Percentiles rank a stretch among this genome's conserved stretches.
phyloP scores from a whole-genome alignment of 2,113 vertebrate genomes.

The Callipepla californica region DNA sequence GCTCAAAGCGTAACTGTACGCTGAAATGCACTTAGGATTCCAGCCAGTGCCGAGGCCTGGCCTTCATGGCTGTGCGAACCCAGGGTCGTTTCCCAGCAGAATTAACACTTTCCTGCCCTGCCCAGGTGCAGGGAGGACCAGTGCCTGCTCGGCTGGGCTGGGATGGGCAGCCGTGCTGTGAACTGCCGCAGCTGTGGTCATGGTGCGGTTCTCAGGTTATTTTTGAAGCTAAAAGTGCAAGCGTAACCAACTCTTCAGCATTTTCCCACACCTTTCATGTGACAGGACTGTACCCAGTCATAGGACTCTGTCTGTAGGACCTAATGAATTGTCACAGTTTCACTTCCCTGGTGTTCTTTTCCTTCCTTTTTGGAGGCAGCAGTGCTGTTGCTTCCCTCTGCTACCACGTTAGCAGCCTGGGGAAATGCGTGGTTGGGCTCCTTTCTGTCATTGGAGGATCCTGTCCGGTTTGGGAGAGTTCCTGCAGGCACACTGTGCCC shows the following conservation, averaged over 20 bases:
- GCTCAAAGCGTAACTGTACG: background rate
- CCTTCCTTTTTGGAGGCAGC: background rate
- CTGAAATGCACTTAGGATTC: rapidly evolving
- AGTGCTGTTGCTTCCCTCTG: background rate
- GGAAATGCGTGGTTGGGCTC: background rate
- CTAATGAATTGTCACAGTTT: constrained; percentile 34
- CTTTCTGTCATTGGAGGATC: background rate
- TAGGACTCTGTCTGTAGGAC: constrained; percentile 4
- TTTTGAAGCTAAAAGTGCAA: constrained; percentile 4
- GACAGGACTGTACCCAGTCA: constrained; percentile 28
- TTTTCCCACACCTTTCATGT: constrained; percentile 67
- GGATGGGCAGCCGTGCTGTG: rapidly evolving
- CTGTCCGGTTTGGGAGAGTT: background rate
- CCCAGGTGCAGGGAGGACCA: background rate
- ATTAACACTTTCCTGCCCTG: rapidly evolving
- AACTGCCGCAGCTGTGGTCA: background rate
- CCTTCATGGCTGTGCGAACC: rapidly evolving
- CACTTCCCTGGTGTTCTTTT: background rate
- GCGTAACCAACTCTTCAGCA: background rate
- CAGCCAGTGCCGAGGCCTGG: rapidly evolving
- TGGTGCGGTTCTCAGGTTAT: constrained; percentile 10
- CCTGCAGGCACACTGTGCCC: background rate
- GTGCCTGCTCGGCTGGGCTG: background rate
- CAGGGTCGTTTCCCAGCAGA: background rate
- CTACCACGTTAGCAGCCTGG: background rate